Evolutionary conservation across 2,888 invertebrate species (phyloP), one percentile per base, ranked within the genome.

Genomic region (Zaprionus lineosus): DNA sequence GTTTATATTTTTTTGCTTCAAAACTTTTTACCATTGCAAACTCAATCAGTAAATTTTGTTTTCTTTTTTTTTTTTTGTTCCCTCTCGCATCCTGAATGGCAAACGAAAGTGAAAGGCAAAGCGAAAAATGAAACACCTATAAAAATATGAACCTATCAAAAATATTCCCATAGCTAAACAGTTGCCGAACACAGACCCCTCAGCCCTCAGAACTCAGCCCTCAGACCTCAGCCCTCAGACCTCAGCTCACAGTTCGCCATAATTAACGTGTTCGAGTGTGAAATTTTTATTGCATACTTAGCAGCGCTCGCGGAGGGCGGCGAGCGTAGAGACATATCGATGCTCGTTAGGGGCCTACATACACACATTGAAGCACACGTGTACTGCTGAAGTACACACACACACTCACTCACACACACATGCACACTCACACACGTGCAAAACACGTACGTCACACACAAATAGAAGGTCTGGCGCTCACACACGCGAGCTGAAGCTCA

Each of bases 221-320:
- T n/a, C n/a, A n/a, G n/a, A n/a, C n/a, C n/a, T n/a, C n/a, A n/a
- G n/a, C n/a, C n/a, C n/a, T n/a, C n/a, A n/a, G n/a, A n/a, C n/a
- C 11, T 31, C 21, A 8, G 9, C 16, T 5, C 26, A 29, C 46
- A 31, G 53, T 26, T 53, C n/a, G n/a, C 5, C 58, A 34, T 74
- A 84, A 84, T 84, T 77, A 84, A 70, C 67, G 73, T 73, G 78
- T 62, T 77, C 74, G 74, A 74, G 84, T 84, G 78, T 84, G 63
- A 82, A 72, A 73, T 84, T 84, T 83, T 70, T 74, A 81, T 82
- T 84, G 79, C 82, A 84, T 84, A 79, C 73, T 79, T 74, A 70
- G 48, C 59, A 46, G 81, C 51, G 62, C 65, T 14, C 31, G 24
- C 29, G 16, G 12, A 7, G 8, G 8, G 36, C 16, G 15, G 28